phyloP scores from a whole-genome alignment of 1,140 invertebrate genomes.

The Ganaspis sp. region DNA sequence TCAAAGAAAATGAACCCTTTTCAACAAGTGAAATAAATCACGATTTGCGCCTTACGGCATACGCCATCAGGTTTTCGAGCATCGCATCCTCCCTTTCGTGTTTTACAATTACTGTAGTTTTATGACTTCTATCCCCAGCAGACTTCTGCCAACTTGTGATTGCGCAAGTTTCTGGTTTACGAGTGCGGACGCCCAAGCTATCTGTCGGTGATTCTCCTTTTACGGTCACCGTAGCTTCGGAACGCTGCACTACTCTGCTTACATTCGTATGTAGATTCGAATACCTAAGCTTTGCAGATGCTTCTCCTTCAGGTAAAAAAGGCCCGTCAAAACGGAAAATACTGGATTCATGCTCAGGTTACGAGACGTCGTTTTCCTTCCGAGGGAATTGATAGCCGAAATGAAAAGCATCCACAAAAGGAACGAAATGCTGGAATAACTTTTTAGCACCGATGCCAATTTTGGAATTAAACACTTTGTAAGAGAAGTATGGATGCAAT shows the following conservation, averaged over 20 bases:
- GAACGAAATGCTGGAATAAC: neutral
- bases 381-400: neutral
- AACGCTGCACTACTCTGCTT: constrained; percentile 30
- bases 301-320: neutral
- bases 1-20: constrained; percentile 37
- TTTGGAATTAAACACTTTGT: neutral
- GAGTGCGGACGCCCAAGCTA: constrained; percentile 57
- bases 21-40: constrained; percentile 63
- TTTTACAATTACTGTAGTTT: constrained; percentile 71
- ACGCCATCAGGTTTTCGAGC: constrained; percentile 45
- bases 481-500: neutral
- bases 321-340: neutral
- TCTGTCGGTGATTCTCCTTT: constrained; percentile 60
- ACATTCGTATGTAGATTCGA: constrained; percentile 30
- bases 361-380: neutral
- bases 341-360: neutral
- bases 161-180: constrained; percentile 68
- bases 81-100: constrained; percentile 58
- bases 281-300: neutral
- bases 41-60: constrained; percentile 40
- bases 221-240: constrained; percentile 42
- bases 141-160: constrained; percentile 67
- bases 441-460: neutral
- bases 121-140: constrained; percentile 62
- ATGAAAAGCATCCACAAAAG: neutral